Conservation (phyloP, 2,797 vertebrate species). For the Myripristis murdjan region DNA sequence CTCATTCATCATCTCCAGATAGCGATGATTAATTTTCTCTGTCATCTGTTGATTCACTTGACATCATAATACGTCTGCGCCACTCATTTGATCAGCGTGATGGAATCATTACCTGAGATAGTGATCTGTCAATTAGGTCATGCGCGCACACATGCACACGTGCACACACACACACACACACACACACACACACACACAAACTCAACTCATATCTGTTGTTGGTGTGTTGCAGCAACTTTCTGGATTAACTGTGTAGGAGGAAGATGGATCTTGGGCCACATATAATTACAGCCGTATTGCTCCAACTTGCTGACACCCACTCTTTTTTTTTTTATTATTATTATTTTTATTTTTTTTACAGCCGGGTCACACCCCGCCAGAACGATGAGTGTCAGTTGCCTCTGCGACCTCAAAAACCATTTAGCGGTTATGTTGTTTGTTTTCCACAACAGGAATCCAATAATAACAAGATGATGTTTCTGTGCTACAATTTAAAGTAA, state of each 20-base stretch:
- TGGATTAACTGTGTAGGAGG: conserved; percentile 49
- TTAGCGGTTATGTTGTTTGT: conserved; percentile 5
- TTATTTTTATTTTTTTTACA: too few species aligned
- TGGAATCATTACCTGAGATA: conserved; percentile 15
- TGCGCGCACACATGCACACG: background rate
- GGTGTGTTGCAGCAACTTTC: conserved; percentile 22
- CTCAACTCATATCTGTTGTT: conserved; percentile 15
- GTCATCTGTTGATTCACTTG: conserved; percentile 20
- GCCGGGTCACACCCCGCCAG: conserved; percentile 3
- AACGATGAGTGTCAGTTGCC: conserved; percentile 14
- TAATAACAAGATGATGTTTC: conserved; percentile 39
- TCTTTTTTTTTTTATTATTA: conserved; percentile 47
- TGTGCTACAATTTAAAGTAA: conserved; percentile 28
- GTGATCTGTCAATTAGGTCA: background rate
- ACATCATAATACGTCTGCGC: conserved; percentile 13
- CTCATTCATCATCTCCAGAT: background rate
- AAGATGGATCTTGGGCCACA: conserved; percentile 42
- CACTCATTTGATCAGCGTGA: conserved; percentile 5
- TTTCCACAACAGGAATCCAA: conserved; percentile 21
- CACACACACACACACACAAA: conserved; percentile 38
- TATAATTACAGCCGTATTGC: conserved; percentile 52
- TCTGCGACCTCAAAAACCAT: conserved; percentile 17
- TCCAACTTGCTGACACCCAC: conserved; percentile 60
- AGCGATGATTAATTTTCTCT: conserved; percentile 21
- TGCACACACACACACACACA: conserved; percentile 19